These are phyloP conservation scores for Amblyjoppa proteus DNA, from an alignment of 2,888 invertebrate genomes.

Conservation along the genomic window DNA sequence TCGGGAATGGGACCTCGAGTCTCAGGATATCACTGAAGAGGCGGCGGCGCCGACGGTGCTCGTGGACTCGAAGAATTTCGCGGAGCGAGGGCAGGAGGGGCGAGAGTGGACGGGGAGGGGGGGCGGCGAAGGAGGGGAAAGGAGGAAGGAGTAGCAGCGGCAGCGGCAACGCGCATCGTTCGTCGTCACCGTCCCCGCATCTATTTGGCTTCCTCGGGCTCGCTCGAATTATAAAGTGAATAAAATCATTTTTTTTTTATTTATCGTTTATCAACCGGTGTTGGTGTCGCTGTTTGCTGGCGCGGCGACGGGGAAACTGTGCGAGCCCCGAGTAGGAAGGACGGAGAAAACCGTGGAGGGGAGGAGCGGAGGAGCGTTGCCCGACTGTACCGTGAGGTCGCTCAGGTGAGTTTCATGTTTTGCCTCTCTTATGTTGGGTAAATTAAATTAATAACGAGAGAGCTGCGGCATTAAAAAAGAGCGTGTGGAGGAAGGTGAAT, in stretches of 20 bases:
- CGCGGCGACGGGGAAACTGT: slow-evolving; percentile 16
- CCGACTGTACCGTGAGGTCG: slow-evolving; percentile 42
- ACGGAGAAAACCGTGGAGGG: slow-evolving; percentile 21
- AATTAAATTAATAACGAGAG: neutral
- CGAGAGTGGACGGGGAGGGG: no score
- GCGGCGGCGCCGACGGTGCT: slow-evolving; percentile 19
- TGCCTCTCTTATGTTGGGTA: neutral
- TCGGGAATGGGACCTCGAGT: slow-evolving; percentile 64
- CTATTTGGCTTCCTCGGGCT: neutral
- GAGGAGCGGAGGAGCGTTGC: slow-evolving; percentile 42
- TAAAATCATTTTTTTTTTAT: no score
- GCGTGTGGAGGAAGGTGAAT: no score
- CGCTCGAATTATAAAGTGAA: neutral
- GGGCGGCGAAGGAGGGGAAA: neutral
- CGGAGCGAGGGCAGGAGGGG: neutral
- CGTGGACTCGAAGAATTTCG: slow-evolving; percentile 14
- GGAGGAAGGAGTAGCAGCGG: slow-evolving; percentile 5
- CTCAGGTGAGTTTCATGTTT: slow-evolving; percentile 48
- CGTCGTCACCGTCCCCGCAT: neutral
- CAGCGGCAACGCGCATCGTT: slow-evolving; percentile 1
- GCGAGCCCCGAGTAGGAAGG: slow-evolving; percentile 13
- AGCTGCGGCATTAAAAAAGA: neutral
- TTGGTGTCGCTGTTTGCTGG: slow-evolving; percentile 27
- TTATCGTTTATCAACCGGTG: neutral
- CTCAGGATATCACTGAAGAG: slow-evolving; percentile 46